Conservation (phyloP, 1,140 invertebrate species). For the Achroia grisella region DNA sequence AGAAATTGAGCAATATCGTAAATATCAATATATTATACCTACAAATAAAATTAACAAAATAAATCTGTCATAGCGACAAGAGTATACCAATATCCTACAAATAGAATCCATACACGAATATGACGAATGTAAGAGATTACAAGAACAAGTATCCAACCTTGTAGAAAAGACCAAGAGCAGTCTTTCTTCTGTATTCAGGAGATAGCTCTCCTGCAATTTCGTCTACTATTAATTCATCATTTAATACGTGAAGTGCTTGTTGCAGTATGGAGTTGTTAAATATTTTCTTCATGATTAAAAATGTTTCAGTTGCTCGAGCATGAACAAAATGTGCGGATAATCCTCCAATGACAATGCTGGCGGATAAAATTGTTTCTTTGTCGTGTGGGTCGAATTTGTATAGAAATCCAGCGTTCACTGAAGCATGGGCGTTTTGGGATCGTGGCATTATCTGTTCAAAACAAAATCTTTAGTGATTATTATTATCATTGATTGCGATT, state of each 20-base stretch:
- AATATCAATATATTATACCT: too few species aligned
- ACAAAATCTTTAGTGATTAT: too few species aligned
- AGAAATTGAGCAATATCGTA: too few species aligned
- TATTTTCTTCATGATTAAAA: slow-evolving; percentile 71
- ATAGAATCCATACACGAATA: too few species aligned
- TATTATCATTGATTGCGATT: too few species aligned
- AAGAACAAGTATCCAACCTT: slow-evolving; percentile 76
- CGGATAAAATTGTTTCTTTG: slow-evolving; percentile 48
- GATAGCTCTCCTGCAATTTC: slow-evolving; percentile 75
- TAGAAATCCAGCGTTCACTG: slow-evolving; percentile 81
- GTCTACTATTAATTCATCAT: slow-evolving; percentile 78
- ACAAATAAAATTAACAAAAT: too few species aligned
- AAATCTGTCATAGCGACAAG: too few species aligned
- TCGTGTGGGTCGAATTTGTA: slow-evolving; percentile 72
- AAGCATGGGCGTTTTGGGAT: slow-evolving; percentile 82
- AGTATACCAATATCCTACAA: too few species aligned
- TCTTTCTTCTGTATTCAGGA: slow-evolving; percentile 77
- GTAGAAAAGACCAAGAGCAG: slow-evolving; percentile 80
- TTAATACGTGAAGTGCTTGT: slow-evolving; percentile 73
- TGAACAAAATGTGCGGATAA: slow-evolving; percentile 80
- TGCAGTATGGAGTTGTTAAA: slow-evolving; percentile 69
- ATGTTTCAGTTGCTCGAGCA: slow-evolving; percentile 78
- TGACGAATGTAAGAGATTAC: too few species aligned
- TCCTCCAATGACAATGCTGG: slow-evolving; percentile 77
- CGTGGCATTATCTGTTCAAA: slow-evolving; percentile 76